Evolutionary conservation across 2,888 invertebrate species (phyloP).

Genomic region (Pristionchus fissidentatus): DNA sequence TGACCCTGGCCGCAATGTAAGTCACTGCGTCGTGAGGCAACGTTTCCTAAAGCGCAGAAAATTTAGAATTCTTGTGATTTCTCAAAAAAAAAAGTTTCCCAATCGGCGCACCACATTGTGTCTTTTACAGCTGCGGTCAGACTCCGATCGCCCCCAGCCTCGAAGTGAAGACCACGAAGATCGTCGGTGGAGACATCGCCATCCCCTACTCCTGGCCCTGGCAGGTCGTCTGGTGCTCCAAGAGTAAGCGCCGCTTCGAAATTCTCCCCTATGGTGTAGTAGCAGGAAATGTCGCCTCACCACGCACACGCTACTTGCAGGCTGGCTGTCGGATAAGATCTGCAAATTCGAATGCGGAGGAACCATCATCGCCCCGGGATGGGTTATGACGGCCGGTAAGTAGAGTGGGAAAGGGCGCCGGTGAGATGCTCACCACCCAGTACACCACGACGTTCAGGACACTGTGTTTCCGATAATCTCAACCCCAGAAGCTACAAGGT

Average conservation of each 20-base stretch:
- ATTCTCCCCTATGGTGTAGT: background rate
- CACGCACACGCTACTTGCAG: slow-evolving; percentile 21
- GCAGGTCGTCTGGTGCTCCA: slow-evolving; percentile 50
- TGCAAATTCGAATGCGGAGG: slow-evolving; percentile 57
- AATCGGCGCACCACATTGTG: background rate
- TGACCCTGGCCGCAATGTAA: slow-evolving; percentile 31
- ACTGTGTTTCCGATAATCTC: slow-evolving; percentile 55
- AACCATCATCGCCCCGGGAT: slow-evolving; percentile 50
- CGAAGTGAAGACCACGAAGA: background rate
- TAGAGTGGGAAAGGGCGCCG: background rate
- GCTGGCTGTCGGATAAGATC: slow-evolving; percentile 37
- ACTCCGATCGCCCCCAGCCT: slow-evolving; percentile 46
- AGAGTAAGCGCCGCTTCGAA: background rate
- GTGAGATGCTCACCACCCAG: background rate
- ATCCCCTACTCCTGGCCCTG: slow-evolving; percentile 50
- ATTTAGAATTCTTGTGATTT: too few relatives aligned
- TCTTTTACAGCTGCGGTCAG: slow-evolving; percentile 45
- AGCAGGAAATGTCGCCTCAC: background rate
- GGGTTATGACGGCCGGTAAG: slow-evolving; percentile 56
- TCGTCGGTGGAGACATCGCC: slow-evolving; percentile 46
- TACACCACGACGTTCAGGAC: slow-evolving; percentile 41
- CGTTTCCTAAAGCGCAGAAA: background rate
- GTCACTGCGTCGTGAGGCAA: background rate
- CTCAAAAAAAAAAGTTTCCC: background rate
- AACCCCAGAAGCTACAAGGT: slow-evolving; percentile 53